Evolutionary conservation across 2,888 invertebrate genomes (phyloP), one percentile per base, ranked within the genome.

Genomic region (Noctua comes): DNA sequence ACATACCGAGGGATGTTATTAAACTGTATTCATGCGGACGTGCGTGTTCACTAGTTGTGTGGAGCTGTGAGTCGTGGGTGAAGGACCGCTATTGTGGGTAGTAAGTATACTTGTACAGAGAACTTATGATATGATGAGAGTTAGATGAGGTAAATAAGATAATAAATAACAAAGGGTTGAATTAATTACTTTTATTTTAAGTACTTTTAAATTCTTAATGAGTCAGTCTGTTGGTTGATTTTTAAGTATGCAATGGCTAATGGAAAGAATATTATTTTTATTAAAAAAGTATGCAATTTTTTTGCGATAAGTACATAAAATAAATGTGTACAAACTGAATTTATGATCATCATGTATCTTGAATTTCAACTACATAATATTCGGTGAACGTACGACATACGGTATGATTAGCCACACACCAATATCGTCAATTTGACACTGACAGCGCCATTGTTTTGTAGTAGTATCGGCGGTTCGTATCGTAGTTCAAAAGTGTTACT

Each of bases 1-100:
- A 75, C 76, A 82, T 78, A 54, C 51, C 72, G 62, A 79, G 78
- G 74, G 72, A 62, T 78, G 73, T 74, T 78, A 87, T 82, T 77
- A 86, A 85, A 86, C 78, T 77, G 80, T 86, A 85, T 82, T 86
- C 80, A 82, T 68, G 74, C 62, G 66, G 72, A 79, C 79, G 75
- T 70, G 72, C 80, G 65, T 65, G 65, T 79, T 73, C n/a, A 72
- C 46, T 40, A 72, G 64, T 27, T 51, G 68, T 48, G 79, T 24
- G 51, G 31, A 7, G 24, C 1, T 31, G 31, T 59, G 62, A 18
- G 31, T 3, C 8, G 31, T 48, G 62, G 4, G 62, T 31, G 62
- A 6, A 4, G 59, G 7, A 3, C 8, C 51, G 51, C 5, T 10
- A 18, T 73, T 73, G 7, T n/a, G n/a, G n/a, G n/a, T 43, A 43